A percentile compares a stretch with the other conserved stretches of the same genome.
Conservation (phyloP, 2,888 invertebrate species). For the Timema cristinae region DNA sequence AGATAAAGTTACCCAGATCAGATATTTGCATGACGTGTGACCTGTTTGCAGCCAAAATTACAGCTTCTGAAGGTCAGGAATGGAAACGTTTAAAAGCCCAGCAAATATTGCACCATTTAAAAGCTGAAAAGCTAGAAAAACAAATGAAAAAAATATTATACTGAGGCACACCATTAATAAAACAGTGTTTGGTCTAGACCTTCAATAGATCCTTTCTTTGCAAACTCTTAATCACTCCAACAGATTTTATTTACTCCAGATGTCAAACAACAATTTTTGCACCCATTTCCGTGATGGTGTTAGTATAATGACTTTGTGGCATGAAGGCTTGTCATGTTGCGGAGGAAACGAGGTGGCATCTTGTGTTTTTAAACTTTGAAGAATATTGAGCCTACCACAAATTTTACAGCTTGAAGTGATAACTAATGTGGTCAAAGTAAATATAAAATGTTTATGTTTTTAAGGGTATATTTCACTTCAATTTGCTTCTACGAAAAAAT, state of each 20-base stretch:
- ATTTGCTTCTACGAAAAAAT: background rate
- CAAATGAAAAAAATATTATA: background rate
- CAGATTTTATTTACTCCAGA: background rate
- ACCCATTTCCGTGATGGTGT: constrained; percentile 4
- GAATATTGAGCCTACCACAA: background rate
- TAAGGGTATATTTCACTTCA: background rate
- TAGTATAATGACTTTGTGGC: constrained; percentile 1
- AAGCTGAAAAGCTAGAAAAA: background rate
- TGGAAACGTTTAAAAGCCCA: background rate
- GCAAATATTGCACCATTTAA: background rate
- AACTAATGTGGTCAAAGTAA: background rate
- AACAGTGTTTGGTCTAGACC: background rate
- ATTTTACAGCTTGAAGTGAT: background rate
- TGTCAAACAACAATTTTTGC: background rate
- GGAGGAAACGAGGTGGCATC: background rate
- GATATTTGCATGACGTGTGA: background rate
- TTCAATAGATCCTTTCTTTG: background rate
- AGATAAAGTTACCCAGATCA: background rate
- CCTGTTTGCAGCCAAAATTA: background rate
- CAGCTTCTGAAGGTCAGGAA: background rate
- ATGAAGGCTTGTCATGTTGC: background rate
- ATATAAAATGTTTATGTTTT: background rate
- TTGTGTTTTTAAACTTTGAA: background rate
- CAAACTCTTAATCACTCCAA: background rate
- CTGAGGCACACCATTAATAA: background rate